These are phyloP conservation scores for Eledone cirrhosa DNA, from an alignment of 2,888 invertebrate genomes.

Conservation along the genomic window DNA sequence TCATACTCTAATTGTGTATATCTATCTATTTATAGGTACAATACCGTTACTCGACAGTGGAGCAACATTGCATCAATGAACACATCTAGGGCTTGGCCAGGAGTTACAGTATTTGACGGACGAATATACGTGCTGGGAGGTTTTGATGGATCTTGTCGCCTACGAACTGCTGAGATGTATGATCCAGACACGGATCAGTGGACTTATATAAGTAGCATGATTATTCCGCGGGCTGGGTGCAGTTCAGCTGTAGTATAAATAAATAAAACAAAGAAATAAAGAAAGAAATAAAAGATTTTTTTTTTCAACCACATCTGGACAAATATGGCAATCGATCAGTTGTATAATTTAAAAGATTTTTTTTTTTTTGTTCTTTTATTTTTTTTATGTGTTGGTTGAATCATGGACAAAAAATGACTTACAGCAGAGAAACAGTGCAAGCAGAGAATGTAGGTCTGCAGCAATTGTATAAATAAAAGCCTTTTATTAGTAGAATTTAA, in stretches of 20 bases:
- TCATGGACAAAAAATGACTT: too few relatives aligned
- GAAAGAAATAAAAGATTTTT: too few relatives aligned
- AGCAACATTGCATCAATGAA: constrained; percentile 60
- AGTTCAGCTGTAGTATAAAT: constrained; percentile 79
- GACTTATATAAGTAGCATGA: constrained; percentile 85
- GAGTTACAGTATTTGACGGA: constrained; percentile 59
- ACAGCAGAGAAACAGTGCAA: too few relatives aligned
- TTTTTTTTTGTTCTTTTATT: too few relatives aligned
- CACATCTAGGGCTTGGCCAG: constrained; percentile 63
- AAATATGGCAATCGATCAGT: too few relatives aligned
- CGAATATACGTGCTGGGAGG: constrained; percentile 75
- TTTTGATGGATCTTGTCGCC: constrained; percentile 93
- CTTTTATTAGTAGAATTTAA: too few relatives aligned
- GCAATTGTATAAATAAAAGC: too few relatives aligned
- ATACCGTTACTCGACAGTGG: constrained; percentile 62
- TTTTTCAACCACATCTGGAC: too few relatives aligned
- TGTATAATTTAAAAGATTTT: too few relatives aligned
- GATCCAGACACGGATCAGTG: constrained; percentile 80
- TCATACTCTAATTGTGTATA: not conserved
- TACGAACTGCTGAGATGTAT: constrained; percentile 90
- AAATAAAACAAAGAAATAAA: not conserved
- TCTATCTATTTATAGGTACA: constrained; percentile 50
- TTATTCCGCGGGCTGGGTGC: constrained; percentile 88
- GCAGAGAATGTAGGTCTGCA: too few relatives aligned
- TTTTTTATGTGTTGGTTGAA: too few relatives aligned